Conservation (phyloP, 2,888 invertebrate species). For the Lymantria dispar region DNA sequence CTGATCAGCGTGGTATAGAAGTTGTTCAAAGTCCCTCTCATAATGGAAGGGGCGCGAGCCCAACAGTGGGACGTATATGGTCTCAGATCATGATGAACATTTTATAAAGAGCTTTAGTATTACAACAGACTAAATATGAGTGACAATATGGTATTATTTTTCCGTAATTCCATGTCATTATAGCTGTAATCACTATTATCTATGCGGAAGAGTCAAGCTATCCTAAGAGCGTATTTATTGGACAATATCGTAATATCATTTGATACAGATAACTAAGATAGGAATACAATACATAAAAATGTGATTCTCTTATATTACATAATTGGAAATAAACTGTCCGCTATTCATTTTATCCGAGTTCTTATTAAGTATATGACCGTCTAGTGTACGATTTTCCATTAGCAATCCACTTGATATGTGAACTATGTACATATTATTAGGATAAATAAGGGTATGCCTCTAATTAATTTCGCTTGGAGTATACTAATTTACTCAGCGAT, state of each 20-base stretch:
- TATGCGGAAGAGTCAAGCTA: background rate
- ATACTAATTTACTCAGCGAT: conserved; percentile 11
- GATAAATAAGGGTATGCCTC: conserved; percentile 12
- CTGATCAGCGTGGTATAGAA: no score
- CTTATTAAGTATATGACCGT: conserved; percentile 10
- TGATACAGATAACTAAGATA: background rate
- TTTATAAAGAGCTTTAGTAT: no score
- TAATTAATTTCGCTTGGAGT: conserved; percentile 11
- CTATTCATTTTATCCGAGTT: conserved; percentile 7
- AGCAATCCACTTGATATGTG: conserved; percentile 5
- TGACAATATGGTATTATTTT: no score
- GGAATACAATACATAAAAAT: background rate
- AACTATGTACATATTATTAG: conserved; percentile 2
- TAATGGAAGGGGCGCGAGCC: no score
- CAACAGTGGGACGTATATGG: no score
- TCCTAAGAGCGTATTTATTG: background rate
- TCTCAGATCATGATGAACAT: no score
- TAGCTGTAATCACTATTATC: conserved; percentile 2
- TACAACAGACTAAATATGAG: no score
- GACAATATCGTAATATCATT: background rate
- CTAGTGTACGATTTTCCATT: conserved; percentile 12
- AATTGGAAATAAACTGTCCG: conserved; percentile 14
- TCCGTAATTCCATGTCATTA: background rate
- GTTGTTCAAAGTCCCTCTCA: no score
- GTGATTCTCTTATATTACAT: conserved; percentile 8